Evolutionary conservation across 92 coral and sea anemone species (phyloP), one percentile per base, ranked within the genome.

Genomic region (Muricea muricata): DNA sequence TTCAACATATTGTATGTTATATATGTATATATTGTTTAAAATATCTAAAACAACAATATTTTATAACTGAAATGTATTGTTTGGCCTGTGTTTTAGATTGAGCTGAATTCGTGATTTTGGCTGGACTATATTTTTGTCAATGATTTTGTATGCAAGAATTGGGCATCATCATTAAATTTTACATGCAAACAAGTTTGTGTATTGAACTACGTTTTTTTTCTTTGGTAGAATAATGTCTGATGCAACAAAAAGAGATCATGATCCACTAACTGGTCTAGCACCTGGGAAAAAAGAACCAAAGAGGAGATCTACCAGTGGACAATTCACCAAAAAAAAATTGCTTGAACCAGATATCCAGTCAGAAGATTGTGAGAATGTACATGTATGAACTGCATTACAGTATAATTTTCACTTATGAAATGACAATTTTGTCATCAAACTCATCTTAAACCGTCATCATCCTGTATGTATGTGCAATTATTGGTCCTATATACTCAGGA

Each of bases 201-300:
- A 45, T 45, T 9, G 50, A 3, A 45, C 14, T 45, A 37, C 4
- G 42, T 45, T 45, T 45, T 45, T 45, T 45, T 45, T 45, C 50
- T 45, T 45, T 45, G 8, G 50, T 45, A 45, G 50, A 45, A 45
- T 45, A 45, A 73, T 73, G 79, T 42, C 41, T 56, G 55, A 73
- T 17, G 56, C 56, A 55, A 56, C 52, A 73, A 73, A 73, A 56
- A 50, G 79, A 56, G 79, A 32, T 42, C 24, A 73, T 37, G 79
- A 50, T 37, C 79, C 79, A 32, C 54, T 17, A 45, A 45, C 50
- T 37, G 79, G 79, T 37, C 56, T 42, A 42, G 41, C 79, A 42
- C 79, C 77, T 15, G 77, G 77, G 46, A 70, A 70, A 70, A 70
- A 32, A 30, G 45, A 42, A 70, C 35, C 52, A 30, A 70, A 70